Evolutionary conservation across 2,888 invertebrate genomes (phyloP), one percentile per base, ranked within the genome.

Genomic region (Apodemia duryi): DNA sequence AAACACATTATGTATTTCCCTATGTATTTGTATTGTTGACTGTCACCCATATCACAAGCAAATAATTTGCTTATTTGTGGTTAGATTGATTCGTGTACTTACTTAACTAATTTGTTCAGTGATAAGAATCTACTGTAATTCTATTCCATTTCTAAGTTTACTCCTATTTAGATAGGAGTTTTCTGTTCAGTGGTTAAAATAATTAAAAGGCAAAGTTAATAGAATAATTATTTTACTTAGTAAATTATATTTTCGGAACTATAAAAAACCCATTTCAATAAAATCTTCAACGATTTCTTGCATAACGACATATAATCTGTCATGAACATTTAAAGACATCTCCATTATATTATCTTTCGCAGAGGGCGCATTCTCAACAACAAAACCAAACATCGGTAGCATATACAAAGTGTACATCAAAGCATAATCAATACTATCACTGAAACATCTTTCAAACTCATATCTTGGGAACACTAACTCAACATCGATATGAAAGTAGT

Each of bases 231-330:
- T 10, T 43, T 2, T 10, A 43, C 3, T 46, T 46, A 11, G 13
- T 13, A 11, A 46, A 46, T 46, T 52, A 10, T 52, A 52, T 52
- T 10, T 29, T 54, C 6, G 10, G 1, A 28, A 28, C 41, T 46
- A 74, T 61, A 74, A 51, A 52, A 71, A 63, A 2, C 78, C 79
- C 67, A 74, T 73, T 6, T 75, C 72, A 35, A 77, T 70, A 66
- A 77, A 81, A 61, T 83, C 82, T 62, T 80, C 74, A 21, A 82
- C 67, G 5, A 75, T 70, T 6, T 74, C 81, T 11, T 66, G 66
- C 32, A 81, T 65, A 21, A 76, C 75, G 0, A 72, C 71, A 6
- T 71, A 73, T 63, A 72, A 77, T 32, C 67, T 71, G 6, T 73
- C 72, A 66, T 79, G 73, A 1, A 77, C 43, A 7, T 67, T 72